A percentile compares a stretch with the other conserved stretches of the same genome.
phyloP scores from a whole-genome alignment of 2,113 vertebrate species.

The Myrmecophaga tridactyla region DNA sequence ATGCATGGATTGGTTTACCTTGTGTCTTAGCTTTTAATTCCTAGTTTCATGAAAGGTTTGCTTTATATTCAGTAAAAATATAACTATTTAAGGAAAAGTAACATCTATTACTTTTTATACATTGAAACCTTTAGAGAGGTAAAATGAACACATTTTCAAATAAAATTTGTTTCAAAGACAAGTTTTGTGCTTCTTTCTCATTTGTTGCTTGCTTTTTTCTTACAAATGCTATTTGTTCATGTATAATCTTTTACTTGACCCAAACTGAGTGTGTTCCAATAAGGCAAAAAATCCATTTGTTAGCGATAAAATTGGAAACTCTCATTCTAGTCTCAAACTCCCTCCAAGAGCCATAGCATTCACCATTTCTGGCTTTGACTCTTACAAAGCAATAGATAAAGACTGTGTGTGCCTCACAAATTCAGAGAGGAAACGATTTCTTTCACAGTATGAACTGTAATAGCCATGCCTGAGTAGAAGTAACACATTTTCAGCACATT shows the following conservation, averaged over 20 bases:
- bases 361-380: neutral
- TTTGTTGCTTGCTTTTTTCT: neutral
- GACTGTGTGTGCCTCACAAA: neutral
- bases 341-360: neutral
- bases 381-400: neutral
- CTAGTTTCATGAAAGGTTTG: neutral
- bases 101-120: neutral
- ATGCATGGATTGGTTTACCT: constrained; percentile 20
- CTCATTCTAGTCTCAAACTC: neutral
- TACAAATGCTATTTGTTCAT: neutral
- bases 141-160: neutral
- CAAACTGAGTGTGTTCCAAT: neutral
- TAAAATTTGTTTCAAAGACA: constrained; percentile 30
- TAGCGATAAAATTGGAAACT: neutral
- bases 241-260: neutral
- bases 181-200: neutral
- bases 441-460: neutral
- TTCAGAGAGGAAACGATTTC: neutral
- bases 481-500: constrained; percentile 25
- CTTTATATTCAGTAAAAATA: neutral
- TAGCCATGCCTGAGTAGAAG: neutral
- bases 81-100: neutral
- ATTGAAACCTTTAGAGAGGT: neutral
- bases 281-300: neutral
- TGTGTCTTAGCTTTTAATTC: constrained; percentile 56